These are phyloP conservation scores for Eremophila alpestris DNA, from an alignment of 2,797 vertebrate species.

Conservation along the genomic window DNA sequence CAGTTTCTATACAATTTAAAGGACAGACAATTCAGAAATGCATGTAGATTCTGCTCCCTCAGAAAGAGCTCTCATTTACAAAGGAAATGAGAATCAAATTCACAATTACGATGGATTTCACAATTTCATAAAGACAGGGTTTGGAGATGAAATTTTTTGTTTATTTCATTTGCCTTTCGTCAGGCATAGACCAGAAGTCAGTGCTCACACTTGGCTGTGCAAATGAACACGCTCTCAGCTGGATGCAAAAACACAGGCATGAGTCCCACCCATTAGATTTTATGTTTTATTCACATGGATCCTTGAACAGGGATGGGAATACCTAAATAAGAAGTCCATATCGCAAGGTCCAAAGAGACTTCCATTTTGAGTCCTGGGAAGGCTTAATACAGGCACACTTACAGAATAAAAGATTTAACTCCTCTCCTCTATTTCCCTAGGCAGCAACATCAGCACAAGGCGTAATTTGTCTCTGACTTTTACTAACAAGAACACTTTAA, in stretches of 20 bases:
- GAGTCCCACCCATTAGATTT: neutral
- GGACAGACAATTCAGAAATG: neutral
- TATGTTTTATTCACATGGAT: neutral
- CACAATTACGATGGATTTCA: neutral
- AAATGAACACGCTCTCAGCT: neutral
- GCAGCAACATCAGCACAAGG: slow-evolving; percentile 13
- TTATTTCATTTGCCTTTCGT: neutral
- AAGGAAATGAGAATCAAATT: neutral
- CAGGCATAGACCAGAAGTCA: neutral
- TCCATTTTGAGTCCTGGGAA: neutral
- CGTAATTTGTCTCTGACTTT: slow-evolving; percentile 32
- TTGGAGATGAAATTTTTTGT: neutral
- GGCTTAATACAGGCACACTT: neutral
- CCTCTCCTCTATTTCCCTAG: neutral
- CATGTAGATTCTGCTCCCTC: neutral
- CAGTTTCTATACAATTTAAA: neutral
- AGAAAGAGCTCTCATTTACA: neutral
- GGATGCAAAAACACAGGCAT: neutral
- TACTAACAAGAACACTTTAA: slow-evolving; percentile 20
- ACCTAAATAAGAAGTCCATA: neutral
- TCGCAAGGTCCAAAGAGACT: neutral
- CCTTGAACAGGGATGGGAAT: neutral
- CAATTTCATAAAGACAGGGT: neutral
- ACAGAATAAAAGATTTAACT: neutral
- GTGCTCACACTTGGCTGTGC: neutral